A percentile compares a stretch with the other conserved stretches of the same genome.
phyloP scores from a whole-genome alignment of 2,888 invertebrate genomes.

The Branchellion lobata region DNA sequence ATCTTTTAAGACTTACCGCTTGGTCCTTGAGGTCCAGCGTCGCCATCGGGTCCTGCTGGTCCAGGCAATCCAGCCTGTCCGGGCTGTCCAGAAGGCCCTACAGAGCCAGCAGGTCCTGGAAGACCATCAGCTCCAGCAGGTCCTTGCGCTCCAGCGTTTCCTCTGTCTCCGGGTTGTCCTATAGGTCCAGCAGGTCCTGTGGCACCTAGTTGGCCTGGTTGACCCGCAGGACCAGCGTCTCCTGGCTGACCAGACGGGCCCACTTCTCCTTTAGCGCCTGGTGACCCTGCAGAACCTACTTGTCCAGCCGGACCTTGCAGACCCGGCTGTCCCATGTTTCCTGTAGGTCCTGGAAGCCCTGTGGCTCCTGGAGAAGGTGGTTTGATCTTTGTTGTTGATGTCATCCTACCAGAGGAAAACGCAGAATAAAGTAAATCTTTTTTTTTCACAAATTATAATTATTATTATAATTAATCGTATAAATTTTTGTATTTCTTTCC shows the following conservation, averaged over 20 bases:
- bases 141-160: slow-evolving; percentile 48
- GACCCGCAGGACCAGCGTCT: slow-evolving; percentile 34
- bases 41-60: slow-evolving; percentile 39
- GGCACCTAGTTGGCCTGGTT: slow-evolving; percentile 44
- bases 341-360: slow-evolving; percentile 46
- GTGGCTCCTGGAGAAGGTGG: slow-evolving; percentile 39
- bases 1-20: neutral
- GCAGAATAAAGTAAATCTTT: no score
- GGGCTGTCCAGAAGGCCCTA: slow-evolving; percentile 64
- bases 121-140: slow-evolving; percentile 45
- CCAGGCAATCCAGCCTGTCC: slow-evolving; percentile 43
- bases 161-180: slow-evolving; percentile 42
- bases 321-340: slow-evolving; percentile 46
- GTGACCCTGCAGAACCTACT: slow-evolving; percentile 53
- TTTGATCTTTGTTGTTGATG: no score
- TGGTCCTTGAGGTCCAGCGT: slow-evolving; percentile 39
- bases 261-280: slow-evolving; percentile 44
- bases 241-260: slow-evolving; percentile 40
- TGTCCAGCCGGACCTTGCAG: slow-evolving; percentile 45
- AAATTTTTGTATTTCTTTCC: no score
- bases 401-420: no score
- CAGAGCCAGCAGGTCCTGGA: slow-evolving; percentile 32
- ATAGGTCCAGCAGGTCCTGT: slow-evolving; percentile 45
- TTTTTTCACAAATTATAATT: no score
- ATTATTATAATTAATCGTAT: no score